Evolutionary conservation across 2,888 invertebrate genomes (phyloP).

Genomic region (Cremastinae sp.): DNA sequence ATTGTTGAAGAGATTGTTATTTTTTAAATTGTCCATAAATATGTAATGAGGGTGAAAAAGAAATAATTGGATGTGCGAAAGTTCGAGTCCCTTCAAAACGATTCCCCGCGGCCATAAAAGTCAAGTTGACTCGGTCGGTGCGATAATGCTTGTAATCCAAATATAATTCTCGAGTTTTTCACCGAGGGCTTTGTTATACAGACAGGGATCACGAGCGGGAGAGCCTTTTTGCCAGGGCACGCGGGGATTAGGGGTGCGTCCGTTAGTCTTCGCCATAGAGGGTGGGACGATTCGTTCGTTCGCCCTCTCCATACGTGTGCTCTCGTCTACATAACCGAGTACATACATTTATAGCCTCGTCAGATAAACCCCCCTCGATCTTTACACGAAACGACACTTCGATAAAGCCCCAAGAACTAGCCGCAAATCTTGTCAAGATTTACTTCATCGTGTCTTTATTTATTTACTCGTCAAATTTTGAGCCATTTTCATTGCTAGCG

Average conservation of each 20-base stretch:
- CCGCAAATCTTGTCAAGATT: conserved; percentile 57
- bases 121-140: conserved; percentile 78
- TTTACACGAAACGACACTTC: conserved; percentile 27
- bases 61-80: conserved; percentile 65
- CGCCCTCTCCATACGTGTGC: neutral
- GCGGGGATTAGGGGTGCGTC: conserved; percentile 52
- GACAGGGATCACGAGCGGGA: conserved; percentile 18
- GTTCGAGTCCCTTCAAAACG: conserved; percentile 65
- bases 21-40: too few relatives aligned
- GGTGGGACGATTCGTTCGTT: conserved; percentile 55
- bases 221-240: conserved; percentile 46
- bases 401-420: conserved; percentile 41
- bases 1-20: too few relatives aligned
- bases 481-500: too few relatives aligned
- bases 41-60: conserved; percentile 56
- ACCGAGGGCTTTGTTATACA: conserved; percentile 29
- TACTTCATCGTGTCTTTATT: conserved; percentile 7
- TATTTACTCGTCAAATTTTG: conserved; percentile 2
- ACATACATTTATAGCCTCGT: neutral
- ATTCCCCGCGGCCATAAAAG: conserved; percentile 78
- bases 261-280: conserved; percentile 66
- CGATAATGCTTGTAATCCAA: conserved; percentile 80
- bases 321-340: neutral
- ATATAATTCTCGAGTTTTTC: conserved; percentile 76
- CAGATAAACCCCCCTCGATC: conserved; percentile 42